phyloP scores from a whole-genome alignment of 2,113 vertebrate genomes.

The Climacteris rufus region DNA sequence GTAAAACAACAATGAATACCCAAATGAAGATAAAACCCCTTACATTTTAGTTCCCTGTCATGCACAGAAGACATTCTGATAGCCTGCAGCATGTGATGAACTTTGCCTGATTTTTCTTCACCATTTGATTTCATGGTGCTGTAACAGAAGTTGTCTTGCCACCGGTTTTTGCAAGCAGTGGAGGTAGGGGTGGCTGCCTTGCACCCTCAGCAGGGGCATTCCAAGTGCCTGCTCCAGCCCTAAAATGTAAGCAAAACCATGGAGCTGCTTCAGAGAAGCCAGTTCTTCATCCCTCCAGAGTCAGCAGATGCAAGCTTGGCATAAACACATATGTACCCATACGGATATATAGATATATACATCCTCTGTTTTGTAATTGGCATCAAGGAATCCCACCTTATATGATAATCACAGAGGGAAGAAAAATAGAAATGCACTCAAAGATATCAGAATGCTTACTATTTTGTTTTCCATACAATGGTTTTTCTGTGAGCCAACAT shows the following conservation, averaged over 20 bases:
- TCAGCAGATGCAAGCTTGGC: background rate
- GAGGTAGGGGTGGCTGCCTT: background rate
- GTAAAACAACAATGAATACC: background rate
- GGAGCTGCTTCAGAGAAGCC: background rate
- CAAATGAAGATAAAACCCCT: background rate
- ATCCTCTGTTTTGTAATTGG: background rate
- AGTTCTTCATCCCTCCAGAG: background rate
- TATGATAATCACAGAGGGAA: background rate
- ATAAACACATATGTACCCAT: rapidly evolving
- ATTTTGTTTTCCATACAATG: background rate
- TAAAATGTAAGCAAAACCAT: background rate
- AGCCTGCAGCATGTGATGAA: background rate
- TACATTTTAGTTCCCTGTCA: background rate
- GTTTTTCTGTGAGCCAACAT: background rate
- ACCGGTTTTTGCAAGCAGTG: background rate
- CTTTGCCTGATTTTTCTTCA: background rate
- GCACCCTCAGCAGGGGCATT: background rate
- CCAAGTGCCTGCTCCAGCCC: background rate
- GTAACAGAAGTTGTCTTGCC: background rate
- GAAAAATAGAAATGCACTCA: background rate
- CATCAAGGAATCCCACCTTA: background rate
- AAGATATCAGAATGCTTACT: background rate
- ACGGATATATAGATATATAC: rapidly evolving
- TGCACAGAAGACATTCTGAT: background rate
- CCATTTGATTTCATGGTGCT: background rate